Base-by-base conservation (phyloP, 2,113 vertebrate species). In the Cichladusa arquata region DNA sequence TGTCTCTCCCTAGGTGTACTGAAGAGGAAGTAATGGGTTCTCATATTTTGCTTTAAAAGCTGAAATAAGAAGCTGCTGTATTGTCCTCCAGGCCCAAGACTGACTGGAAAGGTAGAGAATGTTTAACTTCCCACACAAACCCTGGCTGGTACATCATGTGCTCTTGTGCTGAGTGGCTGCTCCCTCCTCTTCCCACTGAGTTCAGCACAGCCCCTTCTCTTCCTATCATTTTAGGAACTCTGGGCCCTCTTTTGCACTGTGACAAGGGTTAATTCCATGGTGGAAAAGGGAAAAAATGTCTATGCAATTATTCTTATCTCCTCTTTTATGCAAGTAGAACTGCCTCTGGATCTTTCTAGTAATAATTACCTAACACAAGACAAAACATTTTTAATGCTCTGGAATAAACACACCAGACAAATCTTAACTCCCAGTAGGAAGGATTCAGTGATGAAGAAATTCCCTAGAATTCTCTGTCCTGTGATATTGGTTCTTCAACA, bases 11-110 rank as follows among this genome's bases (percentile, higher is more conserved):
- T 9, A 66, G 34, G 5, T 31, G 3, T 24, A n/a, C 22, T 58
- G 36, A 44, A 50, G 22, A 54, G 1, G 2, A 85, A 66, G 18
- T 40, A 1, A 47, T 0, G 0, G 15, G 23, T 76, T 90, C 47
- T 71, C 16, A 5, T 44, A 45, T 48, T 71, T 53, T 76, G 7
- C 36, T 85, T 74, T 70, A 64, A 86, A 89, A 80, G 45, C 19
- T 40, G 33, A 71, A 80, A 67, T 48, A 58, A 62, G 25, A 64
- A 23, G 57, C n/a, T 83, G 31, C 34, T 82, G 42, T 0, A 0
- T 15, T 83, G 19, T 71, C 65, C 88, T 88, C n/a, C 31, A 51
- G 66, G 61, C 19, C n/a, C 42, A 71, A 79, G 42, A 26, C 28
- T 26, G 66, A 38, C 57, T 57, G 71, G n/a, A 70, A 91, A 62